Percentiles rank a stretch among this genome's conserved stretches.
Evolutionary conservation across 30 jellyfish, hydroid and myxozoan species (phyloP).

Genomic region (Sanderia malayensis): DNA sequence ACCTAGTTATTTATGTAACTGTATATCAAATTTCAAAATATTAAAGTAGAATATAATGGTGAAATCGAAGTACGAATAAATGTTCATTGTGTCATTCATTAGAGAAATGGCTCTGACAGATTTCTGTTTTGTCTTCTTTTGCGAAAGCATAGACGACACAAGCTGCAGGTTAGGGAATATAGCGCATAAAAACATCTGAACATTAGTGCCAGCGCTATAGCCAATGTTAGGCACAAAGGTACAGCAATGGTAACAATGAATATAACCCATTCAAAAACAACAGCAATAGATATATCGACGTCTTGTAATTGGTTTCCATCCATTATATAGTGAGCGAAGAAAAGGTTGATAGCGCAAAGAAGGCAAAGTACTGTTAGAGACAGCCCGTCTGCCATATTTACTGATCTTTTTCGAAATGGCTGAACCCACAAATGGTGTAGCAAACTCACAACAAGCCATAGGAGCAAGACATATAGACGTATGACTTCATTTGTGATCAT

Average conservation of each 20-base stretch:
- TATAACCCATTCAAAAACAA: not conserved
- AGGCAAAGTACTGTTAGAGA: constrained; percentile 8
- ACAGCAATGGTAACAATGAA: constrained; percentile 1
- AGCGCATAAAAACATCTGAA: not conserved
- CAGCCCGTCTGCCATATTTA: constrained; percentile 16
- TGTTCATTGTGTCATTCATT: too few species aligned
- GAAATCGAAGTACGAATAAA: too few species aligned
- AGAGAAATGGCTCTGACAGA: too few species aligned
- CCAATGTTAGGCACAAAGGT: too few species aligned
- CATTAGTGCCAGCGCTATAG: not conserved
- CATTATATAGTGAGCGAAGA: constrained; percentile 25
- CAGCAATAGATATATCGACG: not conserved
- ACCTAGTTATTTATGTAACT: too few species aligned
- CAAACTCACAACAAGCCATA: not conserved
- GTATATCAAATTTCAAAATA: too few species aligned
- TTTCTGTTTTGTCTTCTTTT: too few species aligned
- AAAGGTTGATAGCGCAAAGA: constrained; percentile 7
- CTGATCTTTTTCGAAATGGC: constrained; percentile 25
- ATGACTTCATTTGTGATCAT: constrained; percentile 9
- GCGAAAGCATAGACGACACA: too few species aligned
- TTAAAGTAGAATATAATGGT: too few species aligned
- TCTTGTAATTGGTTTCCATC: not conserved
- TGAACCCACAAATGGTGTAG: not conserved
- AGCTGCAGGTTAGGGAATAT: not conserved
- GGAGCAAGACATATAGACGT: constrained; percentile 11